Base-by-base conservation (phyloP, 2,888 invertebrate genomes). In the Stenichneumon culpator region DNA sequence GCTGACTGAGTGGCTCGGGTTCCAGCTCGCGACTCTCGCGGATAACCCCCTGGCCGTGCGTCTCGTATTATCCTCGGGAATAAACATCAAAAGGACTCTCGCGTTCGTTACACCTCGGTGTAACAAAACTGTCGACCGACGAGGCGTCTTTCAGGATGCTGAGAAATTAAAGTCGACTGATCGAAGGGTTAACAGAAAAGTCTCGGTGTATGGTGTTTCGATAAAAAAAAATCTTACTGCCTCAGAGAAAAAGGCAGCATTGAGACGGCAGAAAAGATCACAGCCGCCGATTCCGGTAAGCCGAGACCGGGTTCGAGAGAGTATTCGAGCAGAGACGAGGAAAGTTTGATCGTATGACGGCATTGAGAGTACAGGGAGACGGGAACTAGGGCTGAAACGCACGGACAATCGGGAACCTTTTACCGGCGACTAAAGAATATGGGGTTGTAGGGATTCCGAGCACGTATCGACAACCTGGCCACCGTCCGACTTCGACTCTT, bases 401-500 rank as follows among this genome's bases (percentile, higher is more conserved):
- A 86, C 14, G 63, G 88, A 90, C 87, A 89, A 90, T 90, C 88
- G 88, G 86, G 78, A 80, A 77, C 86, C 87, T 87, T 86, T 86
- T 83, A 87, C 86, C 79, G 63, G 79, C 44, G 57, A 16, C 65
- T 67, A 60, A 86, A 80, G 85, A 77, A 79, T 86, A 86, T 73
- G 63, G 77, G 77, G 75, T 57, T 88, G 87, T 88, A 80, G 75
- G 86, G 88, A 92, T 92, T 90, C 90, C 83, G 86, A 83, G 90
- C 92, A 92, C 92, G 92, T 92, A 91, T 91, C 90, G 90, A 88
- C 90, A 91, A 91, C 85, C 89, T 89, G 90, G 92, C 92, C 92
- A 91, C 89, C 87, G 87, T 87, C 87, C 86, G 79, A 80, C 70
- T 79, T 25, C 87, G 52, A 25, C 39, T 72, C 70, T 50, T 72